A percentile compares a stretch with the other conserved stretches of the same genome.
These are phyloP conservation scores for Erethizon dorsatum DNA, from an alignment of 2,797 vertebrate species.

Conservation along the genomic window DNA sequence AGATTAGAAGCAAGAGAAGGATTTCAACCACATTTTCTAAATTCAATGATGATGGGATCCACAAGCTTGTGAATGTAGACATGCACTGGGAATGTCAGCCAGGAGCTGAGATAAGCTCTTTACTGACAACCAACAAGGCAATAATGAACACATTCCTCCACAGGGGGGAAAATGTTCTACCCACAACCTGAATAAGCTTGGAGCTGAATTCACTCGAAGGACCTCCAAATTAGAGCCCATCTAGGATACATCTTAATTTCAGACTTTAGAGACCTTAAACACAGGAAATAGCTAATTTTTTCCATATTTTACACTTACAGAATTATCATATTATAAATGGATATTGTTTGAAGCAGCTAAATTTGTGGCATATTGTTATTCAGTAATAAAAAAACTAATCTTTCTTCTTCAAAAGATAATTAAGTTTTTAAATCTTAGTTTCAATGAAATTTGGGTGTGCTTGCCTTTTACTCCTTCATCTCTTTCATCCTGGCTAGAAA, in stretches of 20 bases:
- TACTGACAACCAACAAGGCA: neutral
- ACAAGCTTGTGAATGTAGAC: accelerated
- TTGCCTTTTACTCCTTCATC: neutral
- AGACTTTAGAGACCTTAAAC: neutral
- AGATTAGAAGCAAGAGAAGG: neutral
- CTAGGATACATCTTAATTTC: neutral
- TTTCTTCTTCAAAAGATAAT: neutral
- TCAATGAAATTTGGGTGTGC: neutral
- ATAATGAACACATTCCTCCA: neutral
- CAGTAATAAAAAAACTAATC: neutral
- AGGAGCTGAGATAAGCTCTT: neutral
- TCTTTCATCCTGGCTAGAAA: neutral
- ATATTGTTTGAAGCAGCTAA: constrained; percentile 19
- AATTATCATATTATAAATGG: neutral
- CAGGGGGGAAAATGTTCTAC: neutral
- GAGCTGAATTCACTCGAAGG: neutral
- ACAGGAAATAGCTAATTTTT: constrained; percentile 1
- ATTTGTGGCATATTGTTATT: neutral
- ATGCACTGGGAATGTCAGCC: neutral
- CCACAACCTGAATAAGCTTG: neutral
- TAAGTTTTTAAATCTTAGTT: neutral
- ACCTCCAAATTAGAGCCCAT: neutral
- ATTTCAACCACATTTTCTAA: neutral
- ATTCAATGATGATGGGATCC: neutral
- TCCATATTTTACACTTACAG: neutral